Evolutionary conservation across 2,797 vertebrate genomes (phyloP).

Genomic region (Paedocypris micromegethes): DNA sequence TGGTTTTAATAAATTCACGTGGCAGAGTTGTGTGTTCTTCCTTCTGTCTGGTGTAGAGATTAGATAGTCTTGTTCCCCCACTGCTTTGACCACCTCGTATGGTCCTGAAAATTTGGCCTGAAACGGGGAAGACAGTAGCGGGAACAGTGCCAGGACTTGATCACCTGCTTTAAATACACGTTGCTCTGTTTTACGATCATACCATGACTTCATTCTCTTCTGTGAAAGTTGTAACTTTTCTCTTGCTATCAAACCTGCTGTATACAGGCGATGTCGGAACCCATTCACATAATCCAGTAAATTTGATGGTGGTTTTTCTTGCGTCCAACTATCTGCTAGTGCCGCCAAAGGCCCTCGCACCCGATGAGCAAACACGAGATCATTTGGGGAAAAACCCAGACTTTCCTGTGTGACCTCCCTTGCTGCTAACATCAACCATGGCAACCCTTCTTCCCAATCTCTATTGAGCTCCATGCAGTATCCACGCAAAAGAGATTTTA

Average conservation of each 20-base stretch:
- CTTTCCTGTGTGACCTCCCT: not conserved
- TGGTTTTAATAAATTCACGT: not conserved
- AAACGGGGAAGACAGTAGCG: not conserved
- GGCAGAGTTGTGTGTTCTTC: not conserved
- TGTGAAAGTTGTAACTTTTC: not conserved
- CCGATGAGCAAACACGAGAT: not conserved
- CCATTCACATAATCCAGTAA: not conserved
- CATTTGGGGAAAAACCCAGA: not conserved
- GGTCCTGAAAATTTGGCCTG: not conserved
- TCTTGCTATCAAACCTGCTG: not conserved
- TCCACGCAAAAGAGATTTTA: not conserved
- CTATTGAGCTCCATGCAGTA: not conserved
- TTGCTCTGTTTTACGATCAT: not conserved
- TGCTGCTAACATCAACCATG: not conserved
- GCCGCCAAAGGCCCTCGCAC: not conserved
- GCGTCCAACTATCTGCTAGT: not conserved
- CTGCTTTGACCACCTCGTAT: not conserved
- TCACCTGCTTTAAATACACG: not conserved
- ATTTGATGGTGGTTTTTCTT: not conserved
- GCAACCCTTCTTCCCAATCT: not conserved
- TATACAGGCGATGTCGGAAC: not conserved
- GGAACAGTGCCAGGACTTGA: not conserved
- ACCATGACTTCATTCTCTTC: conserved; percentile 4
- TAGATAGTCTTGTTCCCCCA: not conserved
- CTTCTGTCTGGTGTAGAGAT: not conserved